Evolutionary conservation across 2,797 vertebrate genomes (phyloP).

Genomic region (Lophius americanus): DNA sequence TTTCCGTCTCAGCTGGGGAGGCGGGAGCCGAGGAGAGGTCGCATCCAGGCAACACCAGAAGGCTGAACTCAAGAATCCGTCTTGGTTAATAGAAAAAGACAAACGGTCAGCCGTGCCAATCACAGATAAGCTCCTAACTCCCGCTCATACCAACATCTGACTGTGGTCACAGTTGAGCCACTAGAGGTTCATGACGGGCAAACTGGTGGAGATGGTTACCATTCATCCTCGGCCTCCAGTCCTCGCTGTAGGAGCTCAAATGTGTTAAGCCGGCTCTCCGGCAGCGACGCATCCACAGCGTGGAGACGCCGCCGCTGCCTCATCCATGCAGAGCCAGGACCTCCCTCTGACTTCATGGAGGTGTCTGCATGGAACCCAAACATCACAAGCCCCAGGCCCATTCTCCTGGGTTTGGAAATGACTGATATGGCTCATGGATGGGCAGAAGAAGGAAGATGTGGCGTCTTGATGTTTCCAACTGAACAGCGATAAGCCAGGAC

Average conservation of each 20-base stretch:
- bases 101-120: conserved; percentile 19
- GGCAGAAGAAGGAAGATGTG: conserved; percentile 77
- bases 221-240: conserved; percentile 63
- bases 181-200: conserved; percentile 37
- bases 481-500: conserved; percentile 76
- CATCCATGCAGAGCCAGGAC: conserved; percentile 57
- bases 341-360: conserved; percentile 67
- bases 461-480: conserved; percentile 78
- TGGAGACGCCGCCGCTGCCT: conserved; percentile 60
- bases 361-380: conserved; percentile 66
- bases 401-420: conserved; percentile 65
- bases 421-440: conserved; percentile 73
- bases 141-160: conserved; percentile 19
- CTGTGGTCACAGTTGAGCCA: conserved; percentile 29
- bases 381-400: conserved; percentile 73
- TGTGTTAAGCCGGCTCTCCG: conserved; percentile 71
- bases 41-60: conserved; percentile 30
- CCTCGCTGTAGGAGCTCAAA: conserved; percentile 66
- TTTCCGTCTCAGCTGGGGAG: conserved; percentile 73
- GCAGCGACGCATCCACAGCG: conserved; percentile 55
- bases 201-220: conserved; percentile 61
- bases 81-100: conserved; percentile 31
- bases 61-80: conserved; percentile 28
- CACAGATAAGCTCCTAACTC: conserved; percentile 43
- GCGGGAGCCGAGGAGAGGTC: conserved; percentile 17